Base-by-base conservation (phyloP, 2,113 vertebrate genomes). In the Willisornis vidua region DNA sequence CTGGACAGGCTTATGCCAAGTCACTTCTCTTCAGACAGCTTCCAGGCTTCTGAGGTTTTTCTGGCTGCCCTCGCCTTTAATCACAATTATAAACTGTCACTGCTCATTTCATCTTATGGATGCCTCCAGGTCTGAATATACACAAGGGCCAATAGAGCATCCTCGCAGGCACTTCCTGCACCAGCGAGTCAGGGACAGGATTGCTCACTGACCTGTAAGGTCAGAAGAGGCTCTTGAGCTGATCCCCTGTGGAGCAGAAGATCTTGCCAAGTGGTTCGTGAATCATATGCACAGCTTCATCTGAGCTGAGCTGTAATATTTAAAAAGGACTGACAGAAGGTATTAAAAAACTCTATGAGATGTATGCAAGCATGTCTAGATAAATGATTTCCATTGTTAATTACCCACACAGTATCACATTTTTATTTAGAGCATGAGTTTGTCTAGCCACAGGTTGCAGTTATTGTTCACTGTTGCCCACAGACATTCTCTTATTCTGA, bases 141-240 rank as follows among this genome's bases (percentile, higher is more conserved):
- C 12, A 25, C 0, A 0, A 43, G 67, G 58, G 26, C 71, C 82
- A 79, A 75, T 33, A 35, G 5, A 33, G n/a, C 67, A 61, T 55
- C 33, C 82, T 77, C 3, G 5, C 70, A 72, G 78, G 70, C 62
- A 85, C 49, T 66, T n/a, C 78, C 25, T 14, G 45, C 19, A 15
- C 1, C 2, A 63, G 26, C 0, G 1, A 51, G 23, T 7, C 1
- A 6, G 29, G 33, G 31, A 67, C 1, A 12, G 59, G 52, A 35
- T 6, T 58, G 48, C 37, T 71, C 19, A 20, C 52, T 0, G 0
- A 26, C 10, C 55, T 49, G 46, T 58, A 37, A 52, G 41, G 81
- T 9, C 65, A 84, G 55, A 66, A 28, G 43, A 43, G 43, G 39
- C 57, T 81, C 55, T 5, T 31, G 51, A 70, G 43, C 43, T 49